Percentiles rank a stretch among this genome's conserved stretches.
Conservation (phyloP, 2,797 vertebrate genomes). For the Galaxias olidus region DNA sequence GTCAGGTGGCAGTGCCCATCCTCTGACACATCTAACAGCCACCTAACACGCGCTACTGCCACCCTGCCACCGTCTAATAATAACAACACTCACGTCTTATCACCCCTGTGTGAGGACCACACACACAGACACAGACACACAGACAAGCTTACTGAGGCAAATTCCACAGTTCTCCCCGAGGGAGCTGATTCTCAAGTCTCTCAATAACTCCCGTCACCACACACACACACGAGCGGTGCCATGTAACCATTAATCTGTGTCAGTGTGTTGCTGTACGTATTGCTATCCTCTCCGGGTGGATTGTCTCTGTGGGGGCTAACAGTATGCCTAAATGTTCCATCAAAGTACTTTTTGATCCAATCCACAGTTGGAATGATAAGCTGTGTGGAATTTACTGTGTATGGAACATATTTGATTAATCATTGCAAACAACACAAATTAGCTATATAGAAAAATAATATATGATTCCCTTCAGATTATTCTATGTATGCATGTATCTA, state of each 20-base stretch:
- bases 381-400: no score
- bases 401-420: no score
- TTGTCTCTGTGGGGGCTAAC: background rate
- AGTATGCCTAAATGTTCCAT: background rate
- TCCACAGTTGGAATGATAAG: no score
- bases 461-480: no score
- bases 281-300: background rate
- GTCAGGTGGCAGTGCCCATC: background rate
- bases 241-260: background rate
- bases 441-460: no score
- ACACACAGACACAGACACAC: background rate
- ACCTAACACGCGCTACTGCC: constrained; percentile 1
- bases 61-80: constrained; percentile 13
- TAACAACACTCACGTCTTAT: constrained; percentile 13
- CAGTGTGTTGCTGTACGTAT: background rate
- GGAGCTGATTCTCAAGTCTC: constrained; percentile 13
- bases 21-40: constrained; percentile 11
- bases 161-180: background rate
- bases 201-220: background rate
- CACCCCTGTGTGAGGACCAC: constrained; percentile 2
- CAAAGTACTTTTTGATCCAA: background rate
- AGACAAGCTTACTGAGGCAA: background rate
- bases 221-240: background rate
- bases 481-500: no score
- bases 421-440: no score